phyloP scores from a whole-genome alignment of 2,797 vertebrate genomes.

The Mormyrops boulengeri region DNA sequence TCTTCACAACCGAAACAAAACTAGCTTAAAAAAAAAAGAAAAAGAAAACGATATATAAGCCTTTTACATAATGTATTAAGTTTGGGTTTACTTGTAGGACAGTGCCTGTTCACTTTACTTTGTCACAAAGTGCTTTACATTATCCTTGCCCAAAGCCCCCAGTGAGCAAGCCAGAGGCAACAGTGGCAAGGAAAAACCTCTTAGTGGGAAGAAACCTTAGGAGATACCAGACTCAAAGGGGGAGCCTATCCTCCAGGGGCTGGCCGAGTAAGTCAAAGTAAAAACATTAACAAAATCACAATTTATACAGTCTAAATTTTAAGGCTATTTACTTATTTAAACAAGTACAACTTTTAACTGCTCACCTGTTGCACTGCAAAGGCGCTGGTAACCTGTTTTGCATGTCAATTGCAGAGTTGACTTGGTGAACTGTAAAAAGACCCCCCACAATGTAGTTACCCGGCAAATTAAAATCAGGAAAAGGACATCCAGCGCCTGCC shows the following conservation, averaged over 20 bases:
- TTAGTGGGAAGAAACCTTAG: neutral
- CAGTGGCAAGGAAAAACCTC: neutral
- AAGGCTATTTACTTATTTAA: neutral
- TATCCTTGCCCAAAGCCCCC: neutral
- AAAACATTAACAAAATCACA: neutral
- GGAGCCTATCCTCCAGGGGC: neutral
- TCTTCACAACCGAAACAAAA: neutral
- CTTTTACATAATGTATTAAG: neutral
- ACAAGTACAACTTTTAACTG: neutral
- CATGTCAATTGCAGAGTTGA: neutral
- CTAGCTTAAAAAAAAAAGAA: neutral
- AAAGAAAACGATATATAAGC: neutral
- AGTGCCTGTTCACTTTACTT: neutral
- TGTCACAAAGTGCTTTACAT: neutral
- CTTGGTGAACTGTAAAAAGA: constrained; percentile 25
- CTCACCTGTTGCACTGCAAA: constrained; percentile 20
- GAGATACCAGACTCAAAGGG: neutral
- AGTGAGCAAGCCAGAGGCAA: neutral
- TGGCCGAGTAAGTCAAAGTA: neutral
- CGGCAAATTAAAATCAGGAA: constrained; percentile 24
- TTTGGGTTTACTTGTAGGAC: neutral
- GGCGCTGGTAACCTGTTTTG: neutral
- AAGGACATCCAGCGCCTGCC: neutral
- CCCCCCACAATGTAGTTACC: constrained; percentile 37
- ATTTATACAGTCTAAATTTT: neutral